Base-by-base conservation (phyloP, 2,888 invertebrate genomes). In the Caenorhabditis virilis region DNA sequence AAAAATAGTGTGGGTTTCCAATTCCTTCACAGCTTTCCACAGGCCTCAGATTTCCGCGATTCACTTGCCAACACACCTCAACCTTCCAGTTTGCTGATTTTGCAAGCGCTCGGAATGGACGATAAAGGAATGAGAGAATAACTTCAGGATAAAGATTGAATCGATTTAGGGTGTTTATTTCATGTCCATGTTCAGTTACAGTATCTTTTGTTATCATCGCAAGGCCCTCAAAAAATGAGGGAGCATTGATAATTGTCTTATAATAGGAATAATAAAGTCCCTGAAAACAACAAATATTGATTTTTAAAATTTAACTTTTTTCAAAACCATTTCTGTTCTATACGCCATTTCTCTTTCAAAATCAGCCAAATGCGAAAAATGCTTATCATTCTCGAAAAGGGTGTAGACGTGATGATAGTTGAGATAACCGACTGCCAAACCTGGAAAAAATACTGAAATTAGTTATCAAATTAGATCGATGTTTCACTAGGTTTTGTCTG, bases 91-190 rank as follows among this genome's bases (percentile, higher is more conserved):
- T 84, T 20, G 86, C 74, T 26, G 69, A 64, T 1, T 79, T 76
- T 49, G 84, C 85, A n/a, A 86, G 60, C 43, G 78, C 69, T 49
- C 85, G 86, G 72, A 86, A 87, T 7, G 84, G 74, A 41, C 88
- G 85, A 81, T 87, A 89, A 15, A 86, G 83, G 46, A 84, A 82
- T 13, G 87, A 88, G 39, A 88, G 82, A 16, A 84, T 73, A 2
- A 92, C 89, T 88, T 93, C 93, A 1, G 92, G 92, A 79, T 90
- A 88, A 50, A 93, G 88, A 84, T 90, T 91, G 83, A 93, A 93
- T 50, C 91, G 86, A 78, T 90, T 89, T 36, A 91, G 86, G 0
- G 91, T 90, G 84, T 93, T 91, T 23, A 93, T 90, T 50, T 89
- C 89, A 51, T 88, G 88, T 0, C 92, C 92, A 83, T 89, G 90